Evolutionary conservation across 2,113 vertebrate genomes (phyloP).

Genomic region (Falcunculus frontatus): DNA sequence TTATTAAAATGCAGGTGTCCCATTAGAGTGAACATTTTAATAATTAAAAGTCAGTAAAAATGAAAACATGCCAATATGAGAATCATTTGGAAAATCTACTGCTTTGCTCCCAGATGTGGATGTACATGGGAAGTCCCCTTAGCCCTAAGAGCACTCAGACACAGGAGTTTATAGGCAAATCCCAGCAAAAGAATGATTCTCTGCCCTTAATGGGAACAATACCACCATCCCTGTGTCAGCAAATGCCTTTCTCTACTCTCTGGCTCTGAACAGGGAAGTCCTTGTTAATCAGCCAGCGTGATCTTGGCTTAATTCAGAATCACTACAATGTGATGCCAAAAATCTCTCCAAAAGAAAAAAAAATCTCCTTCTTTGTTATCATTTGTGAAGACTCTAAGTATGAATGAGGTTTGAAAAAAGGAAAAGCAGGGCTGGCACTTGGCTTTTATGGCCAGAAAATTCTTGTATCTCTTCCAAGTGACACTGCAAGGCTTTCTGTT

Average conservation of each 20-base stretch:
- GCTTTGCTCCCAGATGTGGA: neutral
- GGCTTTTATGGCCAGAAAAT: neutral
- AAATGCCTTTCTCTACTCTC: neutral
- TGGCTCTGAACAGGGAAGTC: neutral
- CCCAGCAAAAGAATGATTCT: neutral
- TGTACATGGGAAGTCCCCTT: fast-evolving
- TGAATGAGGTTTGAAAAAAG: neutral
- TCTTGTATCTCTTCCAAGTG: neutral
- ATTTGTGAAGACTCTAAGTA: neutral
- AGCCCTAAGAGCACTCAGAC: fast-evolving
- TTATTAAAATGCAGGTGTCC: conserved; percentile 46
- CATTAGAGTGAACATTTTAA: conserved; percentile 9
- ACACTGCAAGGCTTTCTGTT: neutral
- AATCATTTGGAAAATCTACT: neutral
- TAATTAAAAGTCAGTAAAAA: conserved; percentile 46
- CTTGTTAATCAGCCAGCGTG: neutral
- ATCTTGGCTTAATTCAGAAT: neutral
- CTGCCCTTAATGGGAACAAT: neutral
- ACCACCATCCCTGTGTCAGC: neutral
- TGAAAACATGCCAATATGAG: neutral
- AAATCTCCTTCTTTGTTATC: neutral
- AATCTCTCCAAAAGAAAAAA: neutral
- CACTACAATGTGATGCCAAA: neutral
- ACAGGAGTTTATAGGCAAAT: neutral
- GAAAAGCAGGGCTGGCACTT: neutral